Conservation (phyloP, 2,113 vertebrate genomes). For the Numenius arquata region DNA sequence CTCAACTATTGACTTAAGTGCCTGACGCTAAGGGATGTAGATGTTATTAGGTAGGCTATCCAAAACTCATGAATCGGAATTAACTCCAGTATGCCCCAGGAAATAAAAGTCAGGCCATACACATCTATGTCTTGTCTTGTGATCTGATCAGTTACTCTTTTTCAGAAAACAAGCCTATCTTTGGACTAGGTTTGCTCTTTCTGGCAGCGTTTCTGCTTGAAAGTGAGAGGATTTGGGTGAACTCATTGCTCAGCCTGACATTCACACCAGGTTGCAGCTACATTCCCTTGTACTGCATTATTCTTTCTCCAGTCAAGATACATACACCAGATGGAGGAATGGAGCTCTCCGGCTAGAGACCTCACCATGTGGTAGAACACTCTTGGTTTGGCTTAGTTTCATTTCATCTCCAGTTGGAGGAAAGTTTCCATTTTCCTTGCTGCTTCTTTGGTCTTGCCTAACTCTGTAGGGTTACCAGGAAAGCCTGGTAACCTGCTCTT, state of each 20-base stretch:
- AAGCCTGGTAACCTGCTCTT: not conserved
- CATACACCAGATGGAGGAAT: not conserved
- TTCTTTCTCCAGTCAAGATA: not conserved
- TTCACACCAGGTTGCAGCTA: not conserved
- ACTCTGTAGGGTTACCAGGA: not conserved
- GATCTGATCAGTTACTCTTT: not conserved
- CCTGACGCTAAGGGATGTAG: not conserved
- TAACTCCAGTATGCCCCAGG: not conserved
- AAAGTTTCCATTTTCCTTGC: not conserved
- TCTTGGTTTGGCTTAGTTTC: not conserved
- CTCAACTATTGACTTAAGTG: not conserved
- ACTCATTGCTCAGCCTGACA: not conserved
- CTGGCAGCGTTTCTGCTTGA: not conserved
- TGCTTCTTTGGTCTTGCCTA: not conserved
- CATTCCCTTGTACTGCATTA: not conserved
- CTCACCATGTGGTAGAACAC: not conserved
- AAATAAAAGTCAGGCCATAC: not conserved
- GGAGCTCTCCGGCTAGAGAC: not conserved
- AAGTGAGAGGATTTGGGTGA: not conserved
- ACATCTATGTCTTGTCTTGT: not conserved
- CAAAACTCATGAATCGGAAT: not conserved
- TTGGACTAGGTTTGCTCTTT: not conserved
- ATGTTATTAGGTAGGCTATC: not conserved
- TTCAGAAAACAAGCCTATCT: not conserved
- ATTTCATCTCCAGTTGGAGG: not conserved